These are phyloP conservation scores for Carollia perspicillata DNA, from an alignment of 2,113 vertebrate genomes.

Conservation along the genomic window DNA sequence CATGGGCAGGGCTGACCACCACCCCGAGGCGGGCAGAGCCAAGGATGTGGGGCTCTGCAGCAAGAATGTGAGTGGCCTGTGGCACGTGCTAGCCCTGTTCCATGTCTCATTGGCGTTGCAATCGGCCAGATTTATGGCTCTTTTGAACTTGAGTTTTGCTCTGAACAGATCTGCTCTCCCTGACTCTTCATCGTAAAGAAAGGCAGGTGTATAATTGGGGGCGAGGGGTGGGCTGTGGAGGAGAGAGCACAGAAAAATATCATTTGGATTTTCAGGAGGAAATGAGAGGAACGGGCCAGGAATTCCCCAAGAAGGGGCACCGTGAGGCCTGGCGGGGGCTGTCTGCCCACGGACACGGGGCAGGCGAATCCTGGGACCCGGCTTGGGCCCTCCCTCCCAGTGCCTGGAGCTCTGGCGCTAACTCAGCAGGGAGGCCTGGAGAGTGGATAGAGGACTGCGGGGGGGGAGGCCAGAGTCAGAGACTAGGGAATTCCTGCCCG, in stretches of 20 bases:
- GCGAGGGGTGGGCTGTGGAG: not conserved
- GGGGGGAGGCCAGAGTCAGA: not conserved
- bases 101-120: not conserved
- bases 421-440: not conserved
- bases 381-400: not conserved
- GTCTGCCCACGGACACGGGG: not conserved
- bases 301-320: not conserved
- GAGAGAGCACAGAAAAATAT: not conserved
- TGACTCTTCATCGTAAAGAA: not conserved
- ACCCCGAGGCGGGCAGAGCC: not conserved
- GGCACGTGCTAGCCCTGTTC: not conserved
- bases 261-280: slow-evolving; percentile 37
- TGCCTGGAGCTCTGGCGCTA: not conserved
- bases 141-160: slow-evolving; percentile 36
- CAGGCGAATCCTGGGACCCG: not conserved
- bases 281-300: not conserved
- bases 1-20: not conserved
- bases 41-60: not conserved
- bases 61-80: not conserved
- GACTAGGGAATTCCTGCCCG: not conserved
- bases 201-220: slow-evolving; percentile 27
- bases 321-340: not conserved
- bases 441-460: not conserved
- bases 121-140: not conserved
- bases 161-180: not conserved